These are phyloP conservation scores for crab-eating macaque (Macaca fascicularis) DNA, from an alignment of 2,113 vertebrate species.

Conservation along the genomic window DNA sequence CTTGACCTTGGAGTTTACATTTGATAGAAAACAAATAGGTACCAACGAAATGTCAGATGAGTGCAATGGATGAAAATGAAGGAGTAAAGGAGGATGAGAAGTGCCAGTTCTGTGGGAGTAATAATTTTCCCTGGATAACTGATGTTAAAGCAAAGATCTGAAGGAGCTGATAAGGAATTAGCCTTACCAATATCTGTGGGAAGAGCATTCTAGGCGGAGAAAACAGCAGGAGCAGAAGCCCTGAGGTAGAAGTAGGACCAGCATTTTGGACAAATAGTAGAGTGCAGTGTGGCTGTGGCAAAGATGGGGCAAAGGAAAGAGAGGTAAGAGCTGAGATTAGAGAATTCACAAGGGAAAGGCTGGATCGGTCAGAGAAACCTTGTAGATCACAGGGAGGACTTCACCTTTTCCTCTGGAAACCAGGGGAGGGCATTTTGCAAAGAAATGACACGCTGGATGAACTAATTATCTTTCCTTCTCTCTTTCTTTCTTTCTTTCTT, in stretches of 20 bases:
- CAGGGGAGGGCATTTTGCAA: not conserved
- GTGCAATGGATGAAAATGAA: not conserved
- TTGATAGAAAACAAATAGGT: not conserved
- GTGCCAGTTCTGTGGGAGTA: too few species aligned
- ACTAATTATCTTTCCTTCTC: not conserved
- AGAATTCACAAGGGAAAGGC: not conserved
- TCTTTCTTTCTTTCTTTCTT: not conserved
- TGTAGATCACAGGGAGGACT: not conserved
- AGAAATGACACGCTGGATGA: not conserved
- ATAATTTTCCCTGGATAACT: not conserved
- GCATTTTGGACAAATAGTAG: not conserved
- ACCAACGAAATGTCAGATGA: not conserved
- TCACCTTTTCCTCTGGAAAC: not conserved
- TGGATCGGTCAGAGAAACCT: not conserved
- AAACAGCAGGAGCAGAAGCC: not conserved
- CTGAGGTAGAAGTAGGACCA: not conserved
- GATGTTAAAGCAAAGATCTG: not conserved
- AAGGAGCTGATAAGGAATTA: not conserved
- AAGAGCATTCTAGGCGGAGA: not conserved
- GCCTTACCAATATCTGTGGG: not conserved
- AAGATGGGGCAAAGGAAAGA: not conserved
- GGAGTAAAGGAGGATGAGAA: not conserved
- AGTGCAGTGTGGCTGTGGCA: not conserved
- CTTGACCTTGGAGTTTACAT: not conserved
- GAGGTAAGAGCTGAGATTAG: rapidly evolving